Evolutionary conservation across 2,888 invertebrate genomes (phyloP).

Genomic region (Autographa gamma): DNA sequence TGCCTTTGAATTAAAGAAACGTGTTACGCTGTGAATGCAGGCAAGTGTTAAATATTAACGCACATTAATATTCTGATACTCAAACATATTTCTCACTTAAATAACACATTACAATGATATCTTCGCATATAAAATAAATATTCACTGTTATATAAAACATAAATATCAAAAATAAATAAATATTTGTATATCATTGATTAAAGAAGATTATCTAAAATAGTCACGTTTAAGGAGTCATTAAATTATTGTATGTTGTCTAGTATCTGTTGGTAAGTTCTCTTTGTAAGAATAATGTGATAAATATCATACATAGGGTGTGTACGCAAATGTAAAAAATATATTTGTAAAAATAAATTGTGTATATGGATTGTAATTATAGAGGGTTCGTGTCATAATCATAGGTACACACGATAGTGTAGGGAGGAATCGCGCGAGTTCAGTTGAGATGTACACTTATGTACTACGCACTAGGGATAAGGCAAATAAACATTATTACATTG

Average conservation of each 20-base stretch:
- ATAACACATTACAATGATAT: constrained; percentile 19
- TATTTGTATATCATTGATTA: constrained; percentile 50
- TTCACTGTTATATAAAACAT: constrained; percentile 54
- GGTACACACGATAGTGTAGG: constrained; percentile 52
- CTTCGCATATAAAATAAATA: constrained; percentile 30
- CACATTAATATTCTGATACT: constrained; percentile 22
- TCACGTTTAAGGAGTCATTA: constrained; percentile 81
- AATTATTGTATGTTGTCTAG: constrained; percentile 81
- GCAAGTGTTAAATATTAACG: constrained; percentile 11
- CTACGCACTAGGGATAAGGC: neutral
- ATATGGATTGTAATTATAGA: constrained; percentile 75
- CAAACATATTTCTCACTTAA: constrained; percentile 14
- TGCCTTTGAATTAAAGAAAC: neutral
- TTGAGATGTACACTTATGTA: constrained; percentile 18
- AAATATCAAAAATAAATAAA: constrained; percentile 44
- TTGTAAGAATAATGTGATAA: constrained; percentile 81
- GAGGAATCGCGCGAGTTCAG: constrained; percentile 40
- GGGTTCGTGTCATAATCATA: constrained; percentile 73
- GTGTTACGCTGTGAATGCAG: neutral
- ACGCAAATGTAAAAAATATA: constrained; percentile 70
- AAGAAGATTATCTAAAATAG: constrained; percentile 63
- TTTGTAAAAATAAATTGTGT: constrained; percentile 68
- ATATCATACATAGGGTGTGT: constrained; percentile 73
- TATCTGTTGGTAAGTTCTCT: constrained; percentile 71
- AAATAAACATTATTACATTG: too few species aligned